Evolutionary conservation across 1,140 invertebrate species (phyloP), one percentile per base, ranked within the genome.

Genomic region (Venustaconcha ellipsiformis): DNA sequence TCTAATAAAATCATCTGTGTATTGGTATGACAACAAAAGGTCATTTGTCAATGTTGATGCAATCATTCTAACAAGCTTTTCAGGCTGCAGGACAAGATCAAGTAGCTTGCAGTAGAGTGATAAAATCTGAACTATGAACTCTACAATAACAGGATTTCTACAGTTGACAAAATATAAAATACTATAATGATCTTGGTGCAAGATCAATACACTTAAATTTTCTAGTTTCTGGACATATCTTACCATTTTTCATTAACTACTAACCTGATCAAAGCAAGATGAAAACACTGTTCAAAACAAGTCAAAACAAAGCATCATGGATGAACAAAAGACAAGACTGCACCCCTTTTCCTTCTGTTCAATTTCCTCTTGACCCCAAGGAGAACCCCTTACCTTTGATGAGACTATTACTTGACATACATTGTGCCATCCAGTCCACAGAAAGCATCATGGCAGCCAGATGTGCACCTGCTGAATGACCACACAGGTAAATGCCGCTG

Each of bases 381-480:
- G 63, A 55, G 8, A 12, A 23, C 26, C 3, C 64, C 64, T 74
- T 67, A 88, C 87, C 87, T 83, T 82, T 83, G 30, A 88, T 84
- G 2, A 87, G 30, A 67, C 80, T 78, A 26, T 72, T 62, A 66
- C 81, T 79, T 23, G 77, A 68, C 57, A 83, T 83, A 74, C 79
- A 78, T 67, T 84, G 80, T 15, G 82, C 68, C 70, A 82, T 81
- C 80, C 87, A 88, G 57, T 87, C 80, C 12, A 81, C 65, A 55
- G 80, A 67, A 62, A 89, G 68, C 83, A 88, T 85, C 78, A 88
- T 83, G 56, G 85, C 81, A 14, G 84, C 84, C n/a, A 89, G 76
- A 67, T 88, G 87, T 12, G 74, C 87, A 13, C 88, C 88, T 48
- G 87, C 88, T 20, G 86, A 88, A 67, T 88, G 86, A 37, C 88